Percentiles rank a stretch among this genome's conserved stretches.
phyloP scores from a whole-genome alignment of 2,797 vertebrate genomes.

The Leptoclinus maculatus region DNA sequence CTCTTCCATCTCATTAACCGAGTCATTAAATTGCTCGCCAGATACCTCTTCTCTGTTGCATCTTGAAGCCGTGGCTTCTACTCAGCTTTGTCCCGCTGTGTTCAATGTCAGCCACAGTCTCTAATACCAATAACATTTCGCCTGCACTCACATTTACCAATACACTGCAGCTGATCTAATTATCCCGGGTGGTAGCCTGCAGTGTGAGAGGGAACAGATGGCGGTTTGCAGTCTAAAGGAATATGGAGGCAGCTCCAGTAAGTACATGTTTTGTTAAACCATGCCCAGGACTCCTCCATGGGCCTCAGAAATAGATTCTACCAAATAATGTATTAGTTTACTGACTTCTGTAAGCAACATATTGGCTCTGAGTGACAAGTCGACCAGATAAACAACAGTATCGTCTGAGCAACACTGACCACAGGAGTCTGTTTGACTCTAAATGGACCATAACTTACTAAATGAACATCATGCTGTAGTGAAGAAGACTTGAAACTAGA shows the following conservation, averaged over 20 bases:
- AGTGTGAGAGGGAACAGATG: conserved; percentile 48
- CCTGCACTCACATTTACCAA: conserved; percentile 23
- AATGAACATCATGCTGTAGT: too few relatives aligned
- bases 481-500: too few relatives aligned
- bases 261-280: conserved; percentile 29
- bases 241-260: conserved; percentile 12
- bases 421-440: too few relatives aligned
- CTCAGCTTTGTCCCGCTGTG: conserved; percentile 22
- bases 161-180: conserved; percentile 46
- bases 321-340: neutral
- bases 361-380: neutral
- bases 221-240: conserved; percentile 38
- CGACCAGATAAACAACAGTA: neutral
- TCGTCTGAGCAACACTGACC: too few relatives aligned
- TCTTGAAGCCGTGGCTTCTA: conserved; percentile 23
- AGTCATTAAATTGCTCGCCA: conserved; percentile 42
- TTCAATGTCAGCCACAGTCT: conserved; percentile 41
- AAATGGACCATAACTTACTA: too few relatives aligned
- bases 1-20: conserved; percentile 37
- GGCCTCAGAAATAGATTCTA: neutral
- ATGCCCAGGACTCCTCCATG: neutral
- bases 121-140: conserved; percentile 31
- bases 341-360: neutral
- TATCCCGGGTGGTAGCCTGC: conserved; percentile 31
- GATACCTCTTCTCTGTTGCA: conserved; percentile 13